phyloP scores from a whole-genome alignment of 2,797 vertebrate species.

The Halcyon badia region DNA sequence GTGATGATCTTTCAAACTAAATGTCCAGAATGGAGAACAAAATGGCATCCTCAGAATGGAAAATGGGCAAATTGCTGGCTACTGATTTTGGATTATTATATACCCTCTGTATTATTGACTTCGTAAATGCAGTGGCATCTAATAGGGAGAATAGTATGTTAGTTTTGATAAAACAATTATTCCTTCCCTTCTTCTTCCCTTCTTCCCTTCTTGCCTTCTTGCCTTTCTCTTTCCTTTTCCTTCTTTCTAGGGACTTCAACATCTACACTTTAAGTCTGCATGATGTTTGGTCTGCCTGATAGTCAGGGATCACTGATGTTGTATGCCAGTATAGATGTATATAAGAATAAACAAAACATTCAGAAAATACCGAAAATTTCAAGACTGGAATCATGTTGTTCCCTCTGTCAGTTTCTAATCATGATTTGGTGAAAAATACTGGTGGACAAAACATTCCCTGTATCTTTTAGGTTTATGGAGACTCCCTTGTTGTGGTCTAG shows the following conservation, averaged over 20 bases:
- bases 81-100: background rate
- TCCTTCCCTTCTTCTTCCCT: no score
- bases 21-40: background rate
- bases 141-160: background rate
- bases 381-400: accelerated
- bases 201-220: no score
- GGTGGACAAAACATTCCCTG: background rate
- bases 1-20: background rate
- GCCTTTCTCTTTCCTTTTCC: no score
- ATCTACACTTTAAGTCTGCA: background rate
- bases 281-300: background rate
- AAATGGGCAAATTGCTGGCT: background rate
- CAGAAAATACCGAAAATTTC: background rate
- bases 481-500: background rate
- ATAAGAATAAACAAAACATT: background rate
- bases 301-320: background rate
- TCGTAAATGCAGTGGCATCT: background rate
- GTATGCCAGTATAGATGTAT: background rate
- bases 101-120: background rate
- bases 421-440: background rate
- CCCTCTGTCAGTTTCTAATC: background rate
- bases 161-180: background rate
- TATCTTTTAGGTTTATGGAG: background rate
- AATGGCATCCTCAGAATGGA: background rate
- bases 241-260: background rate